These are phyloP conservation scores for Pachyramphus minor DNA, from an alignment of 2,113 vertebrate genomes.

Conservation along the genomic window DNA sequence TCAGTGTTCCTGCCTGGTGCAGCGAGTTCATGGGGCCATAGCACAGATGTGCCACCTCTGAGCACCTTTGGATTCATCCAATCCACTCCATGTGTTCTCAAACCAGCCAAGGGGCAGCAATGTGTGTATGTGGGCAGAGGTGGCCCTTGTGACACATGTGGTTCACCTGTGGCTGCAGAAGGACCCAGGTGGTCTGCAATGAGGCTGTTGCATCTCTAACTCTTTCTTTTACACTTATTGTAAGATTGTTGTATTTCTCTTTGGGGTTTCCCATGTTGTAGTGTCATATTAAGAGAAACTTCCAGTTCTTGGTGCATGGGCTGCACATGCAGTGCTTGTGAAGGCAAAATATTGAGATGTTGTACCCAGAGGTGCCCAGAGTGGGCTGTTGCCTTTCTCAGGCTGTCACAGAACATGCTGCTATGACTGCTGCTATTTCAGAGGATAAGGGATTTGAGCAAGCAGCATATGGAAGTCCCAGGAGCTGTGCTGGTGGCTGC, in stretches of 20 bases:
- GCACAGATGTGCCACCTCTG: not conserved
- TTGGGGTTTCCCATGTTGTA: not conserved
- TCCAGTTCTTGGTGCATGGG: not conserved
- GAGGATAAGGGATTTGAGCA: not conserved
- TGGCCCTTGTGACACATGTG: no score
- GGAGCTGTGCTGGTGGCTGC: not conserved
- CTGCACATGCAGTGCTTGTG: not conserved
- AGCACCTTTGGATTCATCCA: not conserved
- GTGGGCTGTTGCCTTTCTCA: not conserved
- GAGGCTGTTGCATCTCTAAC: not conserved
- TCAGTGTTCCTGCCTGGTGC: not conserved
- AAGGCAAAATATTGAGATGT: not conserved
- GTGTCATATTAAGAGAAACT: not conserved
- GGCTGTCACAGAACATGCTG: not conserved
- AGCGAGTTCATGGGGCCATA: fast-evolving
- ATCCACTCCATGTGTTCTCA: fast-evolving
- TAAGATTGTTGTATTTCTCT: not conserved
- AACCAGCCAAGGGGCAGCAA: not conserved
- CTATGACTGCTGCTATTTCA: not conserved
- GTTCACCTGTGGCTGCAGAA: not conserved
- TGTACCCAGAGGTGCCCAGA: not conserved
- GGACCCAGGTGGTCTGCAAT: not conserved
- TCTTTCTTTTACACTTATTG: not conserved
- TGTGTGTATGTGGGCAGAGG: not conserved
- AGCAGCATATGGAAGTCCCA: not conserved